Evolutionary conservation across 2,113 vertebrate species (phyloP).

Genomic region (Lates calcarifer): DNA sequence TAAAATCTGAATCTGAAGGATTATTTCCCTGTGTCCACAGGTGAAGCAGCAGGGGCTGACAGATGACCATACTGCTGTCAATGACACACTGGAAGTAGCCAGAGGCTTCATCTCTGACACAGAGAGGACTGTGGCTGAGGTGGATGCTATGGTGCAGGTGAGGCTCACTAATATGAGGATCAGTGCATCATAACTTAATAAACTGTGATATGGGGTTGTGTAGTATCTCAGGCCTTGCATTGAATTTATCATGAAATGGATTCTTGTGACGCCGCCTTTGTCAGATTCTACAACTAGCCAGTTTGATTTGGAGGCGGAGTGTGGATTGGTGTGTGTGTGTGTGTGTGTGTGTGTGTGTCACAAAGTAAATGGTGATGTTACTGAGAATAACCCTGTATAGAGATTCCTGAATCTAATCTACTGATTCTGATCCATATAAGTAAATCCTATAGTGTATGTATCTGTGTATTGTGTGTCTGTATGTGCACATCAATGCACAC

Average conservation of each 20-base stretch:
- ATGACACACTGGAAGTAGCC: slow-evolving; percentile 80
- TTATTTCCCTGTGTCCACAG: slow-evolving; percentile 71
- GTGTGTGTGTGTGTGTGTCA: not conserved
- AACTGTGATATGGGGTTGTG: not conserved
- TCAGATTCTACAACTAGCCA: slow-evolving; percentile 9
- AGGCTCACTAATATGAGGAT: slow-evolving; percentile 12
- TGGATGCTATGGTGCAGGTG: slow-evolving; percentile 89
- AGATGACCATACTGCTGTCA: slow-evolving; percentile 81
- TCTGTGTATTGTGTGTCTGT: slow-evolving; percentile 11
- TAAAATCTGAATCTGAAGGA: not conserved
- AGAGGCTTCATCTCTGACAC: slow-evolving; percentile 73
- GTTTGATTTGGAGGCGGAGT: slow-evolving; percentile 51
- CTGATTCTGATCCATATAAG: not conserved
- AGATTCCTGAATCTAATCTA: not conserved
- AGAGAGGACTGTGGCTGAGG: slow-evolving; percentile 74
- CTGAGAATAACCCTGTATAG: not conserved
- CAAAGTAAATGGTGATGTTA: not conserved
- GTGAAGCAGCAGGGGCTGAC: slow-evolving; percentile 81
- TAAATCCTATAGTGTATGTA: not conserved
- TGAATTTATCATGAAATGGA: slow-evolving; percentile 44
- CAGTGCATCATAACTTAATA: slow-evolving; percentile 35
- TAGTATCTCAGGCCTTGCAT: not conserved
- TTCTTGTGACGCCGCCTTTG: not conserved
- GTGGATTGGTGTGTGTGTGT: slow-evolving; percentile 51
- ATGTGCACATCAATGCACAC: slow-evolving; percentile 16